These are phyloP conservation scores for Astyanax mexicanus DNA, from an alignment of 2,797 vertebrate genomes.

Conservation along the genomic window DNA sequence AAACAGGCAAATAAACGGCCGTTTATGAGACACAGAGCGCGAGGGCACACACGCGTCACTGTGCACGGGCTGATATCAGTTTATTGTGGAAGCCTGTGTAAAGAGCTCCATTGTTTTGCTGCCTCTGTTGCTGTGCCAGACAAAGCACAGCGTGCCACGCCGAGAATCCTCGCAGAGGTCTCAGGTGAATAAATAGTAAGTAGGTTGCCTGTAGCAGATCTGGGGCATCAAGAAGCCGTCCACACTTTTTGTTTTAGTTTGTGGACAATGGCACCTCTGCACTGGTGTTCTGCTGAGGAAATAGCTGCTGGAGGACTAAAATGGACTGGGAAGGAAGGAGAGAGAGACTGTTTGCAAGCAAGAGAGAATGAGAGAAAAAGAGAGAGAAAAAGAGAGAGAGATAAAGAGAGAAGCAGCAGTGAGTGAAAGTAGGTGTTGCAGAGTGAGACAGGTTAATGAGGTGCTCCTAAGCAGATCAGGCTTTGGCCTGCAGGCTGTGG, in stretches of 20 bases:
- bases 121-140: neutral
- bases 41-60: neutral
- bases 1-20: conserved; percentile 4
- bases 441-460: conserved; percentile 37
- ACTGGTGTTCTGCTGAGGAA: neutral
- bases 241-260: no score
- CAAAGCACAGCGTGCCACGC: conserved; percentile 2
- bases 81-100: neutral
- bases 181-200: conserved; percentile 43
- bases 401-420: conserved; percentile 38
- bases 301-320: neutral
- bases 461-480: conserved; percentile 44
- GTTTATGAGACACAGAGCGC: conserved; percentile 13
- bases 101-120: neutral
- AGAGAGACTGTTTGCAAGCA: neutral
- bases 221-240: conserved; percentile 15
- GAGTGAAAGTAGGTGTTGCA: conserved; percentile 4
- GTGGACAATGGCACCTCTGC: conserved; percentile 27
- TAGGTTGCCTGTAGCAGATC: conserved; percentile 21
- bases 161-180: conserved; percentile 17
- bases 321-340: no score
- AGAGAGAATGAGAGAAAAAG: conserved; percentile 4
- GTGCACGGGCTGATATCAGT: neutral
- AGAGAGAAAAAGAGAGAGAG: conserved; percentile 6
- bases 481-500: conserved; percentile 21